Evolutionary conservation across 2,888 invertebrate genomes (phyloP).

Genomic region (Sphaerophoria taeniata): DNA sequence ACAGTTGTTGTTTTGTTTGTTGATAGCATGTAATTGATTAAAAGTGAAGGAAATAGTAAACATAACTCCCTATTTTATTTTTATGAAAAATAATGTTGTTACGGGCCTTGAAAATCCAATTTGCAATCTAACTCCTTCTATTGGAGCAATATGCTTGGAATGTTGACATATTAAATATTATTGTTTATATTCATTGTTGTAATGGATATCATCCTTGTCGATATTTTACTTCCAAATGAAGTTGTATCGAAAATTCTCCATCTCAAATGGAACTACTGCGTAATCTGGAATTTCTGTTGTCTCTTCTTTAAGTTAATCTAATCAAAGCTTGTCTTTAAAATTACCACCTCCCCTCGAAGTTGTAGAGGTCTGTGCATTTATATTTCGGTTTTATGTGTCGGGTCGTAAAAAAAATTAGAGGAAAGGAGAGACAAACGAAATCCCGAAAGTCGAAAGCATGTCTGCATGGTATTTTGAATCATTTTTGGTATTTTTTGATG

Average conservation of each 20-base stretch:
- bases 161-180: conserved; percentile 34
- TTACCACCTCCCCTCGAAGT: background rate
- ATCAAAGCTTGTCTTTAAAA: too few relatives aligned
- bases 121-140: conserved; percentile 20
- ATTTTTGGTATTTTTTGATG: conserved; percentile 24
- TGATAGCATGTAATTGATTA: too few relatives aligned
- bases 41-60: background rate
- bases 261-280: background rate
- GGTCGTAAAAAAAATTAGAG: background rate
- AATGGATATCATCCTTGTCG: conserved; percentile 25
- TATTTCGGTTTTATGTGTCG: background rate
- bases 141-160: background rate
- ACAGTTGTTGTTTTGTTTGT: too few relatives aligned
- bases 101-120: background rate
- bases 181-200: background rate
- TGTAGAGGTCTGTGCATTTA: background rate
- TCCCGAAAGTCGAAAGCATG: conserved; percentile 8
- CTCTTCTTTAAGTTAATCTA: too few relatives aligned
- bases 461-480: conserved; percentile 3
- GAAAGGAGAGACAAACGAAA: background rate
- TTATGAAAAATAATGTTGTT: background rate
- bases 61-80: background rate
- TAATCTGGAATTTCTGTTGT: background rate
- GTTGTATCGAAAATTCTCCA: background rate
- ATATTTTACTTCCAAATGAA: background rate